Percentiles rank a stretch among this genome's conserved stretches.
These are phyloP conservation scores for Ernsta delagoae DNA, from an alignment of 2,888 invertebrate species.

Conservation along the genomic window DNA sequence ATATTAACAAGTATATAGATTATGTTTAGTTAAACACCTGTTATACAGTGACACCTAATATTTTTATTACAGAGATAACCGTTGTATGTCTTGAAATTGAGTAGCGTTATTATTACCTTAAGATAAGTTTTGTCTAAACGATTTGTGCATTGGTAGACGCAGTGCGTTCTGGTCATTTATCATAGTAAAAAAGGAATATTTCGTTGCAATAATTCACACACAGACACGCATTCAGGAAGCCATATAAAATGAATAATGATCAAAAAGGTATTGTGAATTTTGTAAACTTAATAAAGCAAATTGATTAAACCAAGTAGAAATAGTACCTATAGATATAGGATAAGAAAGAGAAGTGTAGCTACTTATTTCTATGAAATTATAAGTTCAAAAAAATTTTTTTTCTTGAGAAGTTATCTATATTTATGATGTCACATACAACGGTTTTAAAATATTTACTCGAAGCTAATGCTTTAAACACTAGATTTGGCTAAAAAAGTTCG, in stretches of 20 bases:
- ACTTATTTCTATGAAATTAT: too few species aligned
- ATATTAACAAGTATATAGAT: conserved; percentile 83
- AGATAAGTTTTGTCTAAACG: not conserved
- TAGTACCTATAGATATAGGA: too few species aligned
- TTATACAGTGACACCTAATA: conserved; percentile 83
- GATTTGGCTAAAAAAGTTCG: conserved; percentile 71
- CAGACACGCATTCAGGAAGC: not conserved
- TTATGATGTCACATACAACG: conserved; percentile 59
- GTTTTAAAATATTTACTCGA: conserved; percentile 64
- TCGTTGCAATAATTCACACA: not conserved
- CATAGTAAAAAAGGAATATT: conserved; percentile 4
- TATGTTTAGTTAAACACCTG: conserved; percentile 82
- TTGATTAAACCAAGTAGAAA: too few species aligned
- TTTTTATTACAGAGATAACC: conserved; percentile 67
- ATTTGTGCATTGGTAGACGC: conserved; percentile 8
- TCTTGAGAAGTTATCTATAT: not conserved
- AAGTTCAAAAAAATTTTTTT: not conserved
- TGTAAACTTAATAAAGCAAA: too few species aligned
- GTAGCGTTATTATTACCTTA: not conserved
- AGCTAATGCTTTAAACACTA: conserved; percentile 72
- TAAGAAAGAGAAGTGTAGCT: too few species aligned
- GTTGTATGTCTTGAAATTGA: conserved; percentile 51
- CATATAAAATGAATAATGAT: not conserved
- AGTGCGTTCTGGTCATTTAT: not conserved
- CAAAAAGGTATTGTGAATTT: not conserved